A percentile compares a stretch with the other conserved stretches of the same genome.
Evolutionary conservation across 2,888 invertebrate species (phyloP).

Genomic region (Pseudococcus jackbeardsleyi): DNA sequence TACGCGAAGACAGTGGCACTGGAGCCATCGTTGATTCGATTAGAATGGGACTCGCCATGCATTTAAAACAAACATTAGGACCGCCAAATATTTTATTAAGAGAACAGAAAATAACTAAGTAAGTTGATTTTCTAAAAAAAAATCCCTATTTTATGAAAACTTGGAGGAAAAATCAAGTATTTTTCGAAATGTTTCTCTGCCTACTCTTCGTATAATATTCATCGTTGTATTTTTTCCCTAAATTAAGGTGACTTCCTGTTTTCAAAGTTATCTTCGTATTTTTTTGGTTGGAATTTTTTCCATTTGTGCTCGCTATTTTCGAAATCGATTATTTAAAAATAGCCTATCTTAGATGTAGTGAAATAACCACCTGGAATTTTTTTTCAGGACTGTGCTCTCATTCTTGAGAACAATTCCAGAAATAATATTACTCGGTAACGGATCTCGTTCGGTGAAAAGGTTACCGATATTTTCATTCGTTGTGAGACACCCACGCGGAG

Average conservation of each 20-base stretch:
- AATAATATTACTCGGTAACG: conserved; percentile 82
- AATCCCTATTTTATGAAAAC: no score
- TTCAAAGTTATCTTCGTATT: not conserved
- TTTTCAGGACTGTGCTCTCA: conserved; percentile 80
- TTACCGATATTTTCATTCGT: conserved; percentile 89
- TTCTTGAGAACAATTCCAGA: conserved; percentile 84
- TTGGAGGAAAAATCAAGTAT: not conserved
- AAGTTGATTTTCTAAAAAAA: conserved; percentile 68
- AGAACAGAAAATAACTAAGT: conserved; percentile 83
- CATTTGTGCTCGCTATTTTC: no score
- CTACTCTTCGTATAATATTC: no score
- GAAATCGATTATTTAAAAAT: not conserved
- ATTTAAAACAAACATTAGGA: conserved; percentile 85
- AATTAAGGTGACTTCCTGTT: no score
- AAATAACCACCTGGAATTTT: not conserved
- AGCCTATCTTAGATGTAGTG: not conserved
- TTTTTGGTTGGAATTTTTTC: no score
- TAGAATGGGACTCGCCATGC: conserved; percentile 86
- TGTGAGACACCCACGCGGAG: conserved; percentile 84
- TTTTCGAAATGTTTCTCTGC: not conserved
- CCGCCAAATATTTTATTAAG: conserved; percentile 79
- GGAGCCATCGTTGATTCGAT: conserved; percentile 86
- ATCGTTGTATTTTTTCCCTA: no score
- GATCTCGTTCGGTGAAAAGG: conserved; percentile 77
- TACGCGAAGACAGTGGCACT: conserved; percentile 82